These are phyloP conservation scores for Rhinichthys klamathensis DNA, from an alignment of 2,113 vertebrate species.

Conservation along the genomic window DNA sequence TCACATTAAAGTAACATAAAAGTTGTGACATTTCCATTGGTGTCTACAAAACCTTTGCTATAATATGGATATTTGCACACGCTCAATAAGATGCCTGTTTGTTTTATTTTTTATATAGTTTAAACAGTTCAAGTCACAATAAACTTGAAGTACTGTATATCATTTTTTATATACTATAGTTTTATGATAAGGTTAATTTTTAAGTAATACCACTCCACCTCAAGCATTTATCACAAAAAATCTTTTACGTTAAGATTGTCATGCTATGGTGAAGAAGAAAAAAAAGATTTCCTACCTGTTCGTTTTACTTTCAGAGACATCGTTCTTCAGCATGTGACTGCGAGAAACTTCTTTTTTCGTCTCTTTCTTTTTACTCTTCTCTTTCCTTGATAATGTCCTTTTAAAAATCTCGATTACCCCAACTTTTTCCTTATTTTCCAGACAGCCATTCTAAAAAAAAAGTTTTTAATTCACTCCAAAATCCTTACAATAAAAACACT, in stretches of 20 bases:
- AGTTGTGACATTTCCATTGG: not conserved
- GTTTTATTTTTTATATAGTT: not conserved
- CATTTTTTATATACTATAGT: not conserved
- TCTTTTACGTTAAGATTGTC: not conserved
- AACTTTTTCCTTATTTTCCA: slow-evolving; percentile 85
- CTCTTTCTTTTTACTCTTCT: slow-evolving; percentile 85
- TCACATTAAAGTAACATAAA: not conserved
- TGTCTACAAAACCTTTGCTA: not conserved
- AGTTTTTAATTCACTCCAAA: not conserved
- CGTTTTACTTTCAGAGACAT: slow-evolving; percentile 74
- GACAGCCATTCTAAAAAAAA: slow-evolving; percentile 50
- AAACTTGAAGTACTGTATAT: too few relatives aligned
- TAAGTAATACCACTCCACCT: not conserved
- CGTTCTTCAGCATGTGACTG: slow-evolving; percentile 73
- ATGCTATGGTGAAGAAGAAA: not conserved
- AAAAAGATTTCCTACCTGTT: slow-evolving; percentile 73
- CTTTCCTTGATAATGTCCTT: slow-evolving; percentile 91
- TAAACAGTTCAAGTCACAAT: not conserved
- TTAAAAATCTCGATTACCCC: slow-evolving; percentile 92
- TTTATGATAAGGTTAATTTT: not conserved
- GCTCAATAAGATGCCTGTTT: not conserved
- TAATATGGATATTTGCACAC: not conserved
- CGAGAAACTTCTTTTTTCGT: slow-evolving; percentile 68
- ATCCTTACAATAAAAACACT: too few relatives aligned
- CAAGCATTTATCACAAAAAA: not conserved